Base-by-base conservation (phyloP, 1,140 invertebrate genomes). In the Apocrypta bakeri region DNA sequence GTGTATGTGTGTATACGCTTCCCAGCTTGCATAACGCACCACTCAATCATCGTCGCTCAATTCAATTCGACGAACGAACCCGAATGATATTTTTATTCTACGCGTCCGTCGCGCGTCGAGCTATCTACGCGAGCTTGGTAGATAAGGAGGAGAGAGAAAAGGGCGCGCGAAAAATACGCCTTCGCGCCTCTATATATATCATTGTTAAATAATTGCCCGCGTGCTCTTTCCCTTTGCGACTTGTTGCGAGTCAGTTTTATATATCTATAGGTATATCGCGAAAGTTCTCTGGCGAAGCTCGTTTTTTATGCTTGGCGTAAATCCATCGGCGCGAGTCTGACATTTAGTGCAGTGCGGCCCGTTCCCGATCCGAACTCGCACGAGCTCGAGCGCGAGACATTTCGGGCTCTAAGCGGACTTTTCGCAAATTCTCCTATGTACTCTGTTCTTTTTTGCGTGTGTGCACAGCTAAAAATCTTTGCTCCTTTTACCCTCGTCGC, bases 401-500 rank as follows among this genome's bases (percentile, higher is more conserved):
- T 37, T 37, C 33, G 33, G 33, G 33, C 33, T n/a, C n/a, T n/a
- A n/a, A n/a, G n/a, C n/a, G n/a, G n/a, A n/a, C n/a, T n/a, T n/a
- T n/a, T n/a, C n/a, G n/a, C n/a, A n/a, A n/a, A n/a, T n/a, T n/a
- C 14, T 64, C 24, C 25, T 24, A n/a, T n/a, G n/a, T n/a, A n/a
- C n/a, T n/a, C n/a, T n/a, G n/a, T n/a, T n/a, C n/a, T 68, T 76
- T 82, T 66, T 37, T 63, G 73, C 72, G 73, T 76, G 80, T 81
- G 72, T 82, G 73, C 72, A 76, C 80, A 71, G 80, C 80, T 82
- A 76, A 76, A 66, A 81, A 82, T 76, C 73, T 76, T 76, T 48
- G 84, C 88, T 89, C 88, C 88, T 82, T 80, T 89, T 89, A 87
- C 88, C 87, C 85, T 85, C 88, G 87, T 87, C 87, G 86, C 88